Conservation (phyloP, 23 tunicate species). For the Trididemnum clinides region DNA sequence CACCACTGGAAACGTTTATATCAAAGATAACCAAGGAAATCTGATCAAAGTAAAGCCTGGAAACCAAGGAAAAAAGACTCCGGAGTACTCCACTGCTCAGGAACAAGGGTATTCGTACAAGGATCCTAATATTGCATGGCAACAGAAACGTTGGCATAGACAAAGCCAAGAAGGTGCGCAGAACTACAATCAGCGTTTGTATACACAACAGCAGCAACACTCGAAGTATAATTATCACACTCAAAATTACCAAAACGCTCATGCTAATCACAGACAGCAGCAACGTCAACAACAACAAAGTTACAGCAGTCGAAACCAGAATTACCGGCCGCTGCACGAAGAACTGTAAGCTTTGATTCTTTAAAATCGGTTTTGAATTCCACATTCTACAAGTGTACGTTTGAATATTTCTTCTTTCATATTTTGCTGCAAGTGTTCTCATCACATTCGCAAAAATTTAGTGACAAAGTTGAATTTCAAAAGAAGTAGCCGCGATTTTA, state of each 20-base stretch:
- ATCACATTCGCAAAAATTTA: no score
- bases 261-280: not conserved
- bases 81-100: not conserved
- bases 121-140: not conserved
- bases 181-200: not conserved
- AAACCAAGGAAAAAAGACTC: not conserved
- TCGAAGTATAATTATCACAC: not conserved
- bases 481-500: no score
- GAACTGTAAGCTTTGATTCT: conserved; percentile 28
- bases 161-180: not conserved
- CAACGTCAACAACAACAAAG: conserved; percentile 2
- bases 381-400: no score
- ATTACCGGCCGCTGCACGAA: conserved; percentile 16
- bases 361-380: no score
- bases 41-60: conserved; percentile 50
- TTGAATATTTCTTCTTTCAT: no score
- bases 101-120: not conserved
- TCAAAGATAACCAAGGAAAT: conserved; percentile 71
- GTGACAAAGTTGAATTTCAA: no score
- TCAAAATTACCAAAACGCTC: not conserved
- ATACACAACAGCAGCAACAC: conserved; percentile 29
- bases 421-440: no score
- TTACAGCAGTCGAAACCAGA: not conserved
- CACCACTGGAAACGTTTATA: conserved; percentile 52
- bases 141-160: conserved; percentile 8